Evolutionary conservation across 2,888 invertebrate genomes (phyloP), one percentile per base, ranked within the genome.

Genomic region (Phasia obesa): DNA sequence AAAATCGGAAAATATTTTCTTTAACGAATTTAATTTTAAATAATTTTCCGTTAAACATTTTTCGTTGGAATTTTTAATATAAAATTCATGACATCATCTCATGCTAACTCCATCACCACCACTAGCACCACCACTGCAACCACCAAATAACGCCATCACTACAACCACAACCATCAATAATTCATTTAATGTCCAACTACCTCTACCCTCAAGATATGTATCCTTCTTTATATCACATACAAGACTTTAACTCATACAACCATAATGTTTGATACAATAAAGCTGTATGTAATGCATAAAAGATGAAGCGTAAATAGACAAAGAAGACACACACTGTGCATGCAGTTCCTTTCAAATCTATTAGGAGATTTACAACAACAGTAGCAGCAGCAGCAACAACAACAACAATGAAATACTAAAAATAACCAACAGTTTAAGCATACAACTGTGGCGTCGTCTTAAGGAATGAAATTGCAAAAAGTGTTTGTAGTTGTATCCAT

Each of bases 211-310:
- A 11, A n/a, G 21, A 27, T 25, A 11, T 5, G 21, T 25, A 11
- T 5, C 31, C 19, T 21, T 38, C 31, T 38, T 42, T 15, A n/a
- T 23, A 23, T 9, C 19, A 49, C 31, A 17, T n/a, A 42, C 11
- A 13, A 57, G 21, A 57, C 31, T 11, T 31, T 15, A 47, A 49
- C 44, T 44, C 21, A n/a, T 44, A 57, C 31, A n/a, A 31, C 27
- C 44, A 42, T 27, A 35, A 53, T 53, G 35, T 31, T 47, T 13
- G 35, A 11, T 62, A 64, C 76, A 69, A 57, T 60, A 62, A 77
- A 70, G 55, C 4, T 70, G 49, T 44, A 27, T 60, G 73, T 82
- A 82, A 84, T 84, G 82, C 82, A 84, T 84, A 80, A 84, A 84
- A 80, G 82, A 84, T 80, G 82, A 82, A 82, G 69, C 65, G 23